These are phyloP conservation scores for Cheilinus undulatus DNA, from an alignment of 2,113 vertebrate species.

Conservation along the genomic window DNA sequence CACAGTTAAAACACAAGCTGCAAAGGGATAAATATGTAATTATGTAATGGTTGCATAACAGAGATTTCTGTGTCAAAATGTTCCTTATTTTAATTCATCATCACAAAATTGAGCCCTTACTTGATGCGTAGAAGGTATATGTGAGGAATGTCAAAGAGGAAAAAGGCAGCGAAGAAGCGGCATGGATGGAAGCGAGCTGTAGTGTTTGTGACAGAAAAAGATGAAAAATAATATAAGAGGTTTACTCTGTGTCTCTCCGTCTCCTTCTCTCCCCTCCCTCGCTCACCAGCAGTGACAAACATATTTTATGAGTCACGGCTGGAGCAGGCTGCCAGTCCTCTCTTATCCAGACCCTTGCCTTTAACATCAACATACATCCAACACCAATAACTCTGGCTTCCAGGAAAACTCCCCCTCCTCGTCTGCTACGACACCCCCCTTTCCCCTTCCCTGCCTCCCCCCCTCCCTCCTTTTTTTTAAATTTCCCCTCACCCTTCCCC, in stretches of 20 bases:
- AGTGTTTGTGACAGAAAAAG: constrained; percentile 16
- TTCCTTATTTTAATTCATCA: constrained; percentile 5
- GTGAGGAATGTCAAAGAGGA: neutral
- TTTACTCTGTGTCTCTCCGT: constrained; percentile 49
- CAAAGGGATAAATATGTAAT: constrained; percentile 26
- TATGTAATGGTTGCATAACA: constrained; percentile 35
- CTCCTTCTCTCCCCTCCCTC: constrained; percentile 68
- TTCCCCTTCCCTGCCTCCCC: constrained; percentile 18
- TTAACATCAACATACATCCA: constrained; percentile 71
- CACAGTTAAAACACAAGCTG: neutral
- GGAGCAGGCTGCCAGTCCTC: constrained; percentile 69
- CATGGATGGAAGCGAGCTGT: neutral
- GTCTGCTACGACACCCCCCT: constrained; percentile 58
- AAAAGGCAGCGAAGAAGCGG: neutral
- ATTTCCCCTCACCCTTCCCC: constrained; percentile 53
- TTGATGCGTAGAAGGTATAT: neutral
- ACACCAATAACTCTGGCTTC: constrained; percentile 79
- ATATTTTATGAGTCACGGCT: constrained; percentile 83
- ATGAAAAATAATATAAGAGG: constrained; percentile 37
- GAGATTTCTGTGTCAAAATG: constrained; percentile 31
- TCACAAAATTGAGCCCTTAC: neutral
- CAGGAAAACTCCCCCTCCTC: constrained; percentile 76
- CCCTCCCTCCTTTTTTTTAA: constrained; percentile 55
- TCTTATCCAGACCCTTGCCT: constrained; percentile 69
- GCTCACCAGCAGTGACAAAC: constrained; percentile 72